phyloP scores from a whole-genome alignment of 1,140 invertebrate genomes.

The Akabosia matsudoensis region DNA sequence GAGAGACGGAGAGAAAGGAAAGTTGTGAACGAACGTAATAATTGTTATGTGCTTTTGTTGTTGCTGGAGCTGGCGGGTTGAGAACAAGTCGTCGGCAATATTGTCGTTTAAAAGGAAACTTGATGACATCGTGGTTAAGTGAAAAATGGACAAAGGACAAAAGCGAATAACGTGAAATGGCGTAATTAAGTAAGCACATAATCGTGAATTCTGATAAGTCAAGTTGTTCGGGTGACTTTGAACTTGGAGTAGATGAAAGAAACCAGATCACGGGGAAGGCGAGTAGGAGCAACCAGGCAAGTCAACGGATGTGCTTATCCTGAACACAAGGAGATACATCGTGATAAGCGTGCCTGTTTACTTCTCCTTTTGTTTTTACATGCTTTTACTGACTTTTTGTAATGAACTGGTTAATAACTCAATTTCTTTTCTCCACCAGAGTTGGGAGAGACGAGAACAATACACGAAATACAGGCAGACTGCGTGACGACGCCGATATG shows the following conservation, averaged over 20 bases:
- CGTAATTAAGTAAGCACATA: background rate
- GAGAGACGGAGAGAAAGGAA: no score
- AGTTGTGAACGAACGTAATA: no score
- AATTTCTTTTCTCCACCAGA: background rate
- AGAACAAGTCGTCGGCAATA: no score
- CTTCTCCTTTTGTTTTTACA: background rate
- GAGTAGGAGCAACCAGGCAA: no score
- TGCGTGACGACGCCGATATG: background rate
- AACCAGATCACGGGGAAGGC: background rate
- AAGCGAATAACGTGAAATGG: background rate
- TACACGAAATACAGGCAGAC: background rate
- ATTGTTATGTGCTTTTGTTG: background rate
- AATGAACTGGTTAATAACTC: constrained; percentile 23
- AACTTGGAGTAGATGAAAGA: background rate
- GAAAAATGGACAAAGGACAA: background rate
- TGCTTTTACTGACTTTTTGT: background rate
- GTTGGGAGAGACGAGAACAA: background rate
- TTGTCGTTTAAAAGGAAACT: no score
- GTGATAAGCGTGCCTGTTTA: background rate
- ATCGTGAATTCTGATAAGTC: background rate
- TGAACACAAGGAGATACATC: no score
- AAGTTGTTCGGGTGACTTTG: background rate
- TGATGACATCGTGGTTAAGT: no score
- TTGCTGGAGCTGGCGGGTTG: no score
- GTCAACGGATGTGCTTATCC: no score